phyloP scores from a whole-genome alignment of 2,797 vertebrate genomes.

The Anguilla pacifica region DNA sequence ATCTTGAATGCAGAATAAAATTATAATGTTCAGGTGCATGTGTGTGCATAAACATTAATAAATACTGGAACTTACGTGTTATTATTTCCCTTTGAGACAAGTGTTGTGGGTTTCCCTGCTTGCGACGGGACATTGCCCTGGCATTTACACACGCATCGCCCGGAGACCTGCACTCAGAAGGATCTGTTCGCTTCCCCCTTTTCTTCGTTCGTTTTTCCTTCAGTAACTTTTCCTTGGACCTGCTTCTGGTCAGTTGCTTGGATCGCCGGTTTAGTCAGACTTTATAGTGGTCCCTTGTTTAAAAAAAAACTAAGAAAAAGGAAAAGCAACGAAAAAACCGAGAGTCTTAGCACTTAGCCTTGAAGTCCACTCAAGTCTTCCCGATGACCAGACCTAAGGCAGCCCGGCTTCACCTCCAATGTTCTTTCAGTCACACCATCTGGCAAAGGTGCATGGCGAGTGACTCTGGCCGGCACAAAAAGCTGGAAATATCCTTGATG shows the following conservation, averaged over 20 bases:
- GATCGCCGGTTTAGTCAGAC: conserved; percentile 34
- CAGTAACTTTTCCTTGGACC: conserved; percentile 57
- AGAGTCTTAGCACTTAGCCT: conserved; percentile 41
- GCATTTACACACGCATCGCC: conserved; percentile 98
- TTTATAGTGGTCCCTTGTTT: conserved; percentile 38
- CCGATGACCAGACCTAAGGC: conserved; percentile 27
- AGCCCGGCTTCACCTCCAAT: conserved; percentile 24
- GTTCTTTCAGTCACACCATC: conserved; percentile 39
- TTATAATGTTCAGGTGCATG: background rate
- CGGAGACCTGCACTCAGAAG: conserved; percentile 84
- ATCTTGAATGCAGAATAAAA: conserved; percentile 25
- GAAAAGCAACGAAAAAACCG: background rate
- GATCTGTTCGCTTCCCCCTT: conserved; percentile 74
- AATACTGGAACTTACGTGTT: conserved; percentile 81
- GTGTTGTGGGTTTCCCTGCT: conserved; percentile 99
- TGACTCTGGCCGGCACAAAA: conserved; percentile 47
- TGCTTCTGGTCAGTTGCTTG: conserved; percentile 36
- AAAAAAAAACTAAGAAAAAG: background rate
- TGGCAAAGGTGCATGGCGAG: conserved; percentile 42
- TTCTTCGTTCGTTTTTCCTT: conserved; percentile 59
- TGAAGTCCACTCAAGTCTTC: conserved; percentile 42
- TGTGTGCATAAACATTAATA: background rate
- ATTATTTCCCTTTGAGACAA: conserved; percentile 95
- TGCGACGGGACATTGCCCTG: conserved; percentile 99
- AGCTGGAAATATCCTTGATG: conserved; percentile 52